Evolutionary conservation across 2,113 vertebrate genomes (phyloP), one percentile per base, ranked within the genome.

Genomic region (Pseudopodoces humilis): DNA sequence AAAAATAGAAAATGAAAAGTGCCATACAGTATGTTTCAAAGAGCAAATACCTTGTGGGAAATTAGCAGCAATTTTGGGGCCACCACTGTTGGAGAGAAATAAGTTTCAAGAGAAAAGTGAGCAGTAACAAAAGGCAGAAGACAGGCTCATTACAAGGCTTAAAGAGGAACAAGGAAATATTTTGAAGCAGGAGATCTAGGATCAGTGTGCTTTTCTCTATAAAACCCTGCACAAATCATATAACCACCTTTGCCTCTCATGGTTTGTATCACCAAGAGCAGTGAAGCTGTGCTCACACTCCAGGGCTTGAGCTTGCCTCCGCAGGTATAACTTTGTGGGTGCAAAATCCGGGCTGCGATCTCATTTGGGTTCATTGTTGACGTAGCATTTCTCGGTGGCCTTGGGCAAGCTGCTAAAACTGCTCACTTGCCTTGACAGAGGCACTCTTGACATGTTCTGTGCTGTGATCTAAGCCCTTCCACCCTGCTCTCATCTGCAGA

Each of bases 1-100:
- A 93, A 76, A 58, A 78, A 39, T 80, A 15, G 33, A 90, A 87
- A 88, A 94, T 94, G 47, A 94, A 90, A 95, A 96, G 83, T 94
- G 52, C 67, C 68, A 47, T 88, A 84, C 58, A 70, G 94, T 95
- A 74, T 62, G 58, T 96, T 97, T 96, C 92, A 98, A 97, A 97
- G 92, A 95, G 86, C 25, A 94, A 95, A 95, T 97, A 97, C 79
- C 74, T 96, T 91, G 62, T 44, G 90, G 96, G 91, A 98, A 98
- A 98, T 98, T 97, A 98, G 67, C 75, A 65, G 91, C 87, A 96
- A 98, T 98, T 97, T 97, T 59, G 69, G 88, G 92, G 59, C 91
- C 59, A 91, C 60, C 0, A 24, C 41, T 95, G 89, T 86, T 96
- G 93, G 82, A 96, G 81, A 78, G 49, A 97, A 97, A 93, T 92